Percentiles rank a stretch among this genome's conserved stretches.
These are phyloP conservation scores for Tanytarsus gracilentus DNA, from an alignment of 2,888 invertebrate genomes.

Conservation along the genomic window DNA sequence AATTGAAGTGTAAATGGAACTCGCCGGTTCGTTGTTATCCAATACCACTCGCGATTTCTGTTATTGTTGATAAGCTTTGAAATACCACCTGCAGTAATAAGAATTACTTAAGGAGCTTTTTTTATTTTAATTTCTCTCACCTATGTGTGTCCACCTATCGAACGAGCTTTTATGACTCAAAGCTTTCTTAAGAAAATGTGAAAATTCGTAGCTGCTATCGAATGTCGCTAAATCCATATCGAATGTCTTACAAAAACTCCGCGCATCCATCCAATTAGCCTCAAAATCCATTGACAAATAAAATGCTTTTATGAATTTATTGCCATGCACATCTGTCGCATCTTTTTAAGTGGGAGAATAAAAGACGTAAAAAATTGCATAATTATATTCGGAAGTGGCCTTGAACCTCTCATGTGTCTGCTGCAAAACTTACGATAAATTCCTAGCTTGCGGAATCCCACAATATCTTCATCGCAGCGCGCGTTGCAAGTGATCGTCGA, in stretches of 20 bases:
- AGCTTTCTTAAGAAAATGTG: slow-evolving; percentile 12
- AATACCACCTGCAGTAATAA: not conserved
- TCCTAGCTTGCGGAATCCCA: slow-evolving; percentile 18
- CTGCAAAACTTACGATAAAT: slow-evolving; percentile 17
- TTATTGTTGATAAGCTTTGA: slow-evolving; percentile 12
- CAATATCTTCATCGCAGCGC: slow-evolving; percentile 20
- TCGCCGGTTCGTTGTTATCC: not conserved
- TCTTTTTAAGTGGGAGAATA: not conserved
- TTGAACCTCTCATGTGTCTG: slow-evolving; percentile 12
- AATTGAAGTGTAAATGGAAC: slow-evolving; percentile 5
- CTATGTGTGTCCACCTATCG: slow-evolving; percentile 22
- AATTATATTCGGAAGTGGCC: slow-evolving; percentile 10
- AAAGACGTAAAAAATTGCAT: not conserved
- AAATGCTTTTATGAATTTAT: slow-evolving; percentile 11
- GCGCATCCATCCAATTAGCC: slow-evolving; percentile 17
- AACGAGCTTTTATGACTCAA: not conserved
- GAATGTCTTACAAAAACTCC: slow-evolving; percentile 16
- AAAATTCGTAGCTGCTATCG: slow-evolving; percentile 13
- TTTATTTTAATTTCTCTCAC: not conserved
- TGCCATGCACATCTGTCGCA: not conserved
- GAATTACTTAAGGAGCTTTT: not conserved
- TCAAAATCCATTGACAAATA: slow-evolving; percentile 22
- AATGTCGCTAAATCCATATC: slow-evolving; percentile 21
- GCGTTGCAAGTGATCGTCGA: not conserved
- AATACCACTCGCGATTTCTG: slow-evolving; percentile 22